A percentile compares a stretch with the other conserved stretches of the same genome.
phyloP scores from a whole-genome alignment of 2,888 invertebrate genomes.

The Drosophila trichaetosa region DNA sequence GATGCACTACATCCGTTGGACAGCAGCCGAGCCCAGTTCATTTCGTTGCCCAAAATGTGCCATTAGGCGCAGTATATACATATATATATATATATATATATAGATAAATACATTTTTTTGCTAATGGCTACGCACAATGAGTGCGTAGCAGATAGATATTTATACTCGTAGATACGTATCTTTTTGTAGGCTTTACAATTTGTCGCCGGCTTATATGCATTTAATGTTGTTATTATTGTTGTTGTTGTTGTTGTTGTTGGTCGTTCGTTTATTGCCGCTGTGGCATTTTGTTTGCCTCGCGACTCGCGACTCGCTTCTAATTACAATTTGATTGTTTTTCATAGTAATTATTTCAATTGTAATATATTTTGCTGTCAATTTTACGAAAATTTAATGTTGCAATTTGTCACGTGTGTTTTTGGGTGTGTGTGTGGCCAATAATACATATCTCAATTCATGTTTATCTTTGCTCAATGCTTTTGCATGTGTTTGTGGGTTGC shows the following conservation, averaged over 20 bases:
- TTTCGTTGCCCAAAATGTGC: conserved; percentile 22
- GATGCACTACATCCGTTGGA: conserved; percentile 73
- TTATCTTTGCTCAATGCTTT: not conserved
- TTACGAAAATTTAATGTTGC: conserved; percentile 68
- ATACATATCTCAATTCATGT: conserved; percentile 33
- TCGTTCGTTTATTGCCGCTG: conserved; percentile 15
- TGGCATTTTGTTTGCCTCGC: conserved; percentile 36
- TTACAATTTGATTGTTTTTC: conserved; percentile 77
- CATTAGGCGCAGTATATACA: conserved; percentile 10
- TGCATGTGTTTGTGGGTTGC: not conserved
- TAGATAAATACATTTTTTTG: conserved; percentile 2
- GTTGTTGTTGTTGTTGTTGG: conserved; percentile 20
- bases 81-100: not conserved
- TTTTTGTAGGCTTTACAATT: conserved; percentile 56
- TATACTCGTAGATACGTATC: conserved; percentile 30
- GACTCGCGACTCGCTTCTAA: conserved; percentile 54
- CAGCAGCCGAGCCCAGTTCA: conserved; percentile 30
- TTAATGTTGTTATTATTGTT: conserved; percentile 27
- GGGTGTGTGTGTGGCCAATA: conserved; percentile 22
- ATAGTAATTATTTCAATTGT: conserved; percentile 77
- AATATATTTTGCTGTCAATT: conserved; percentile 67
- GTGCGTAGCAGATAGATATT: conserved; percentile 43
- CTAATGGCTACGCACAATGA: conserved; percentile 49
- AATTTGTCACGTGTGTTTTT: conserved; percentile 51
- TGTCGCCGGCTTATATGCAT: conserved; percentile 51